phyloP scores from a whole-genome alignment of 2,113 vertebrate genomes.

The Actinemys pallida region DNA sequence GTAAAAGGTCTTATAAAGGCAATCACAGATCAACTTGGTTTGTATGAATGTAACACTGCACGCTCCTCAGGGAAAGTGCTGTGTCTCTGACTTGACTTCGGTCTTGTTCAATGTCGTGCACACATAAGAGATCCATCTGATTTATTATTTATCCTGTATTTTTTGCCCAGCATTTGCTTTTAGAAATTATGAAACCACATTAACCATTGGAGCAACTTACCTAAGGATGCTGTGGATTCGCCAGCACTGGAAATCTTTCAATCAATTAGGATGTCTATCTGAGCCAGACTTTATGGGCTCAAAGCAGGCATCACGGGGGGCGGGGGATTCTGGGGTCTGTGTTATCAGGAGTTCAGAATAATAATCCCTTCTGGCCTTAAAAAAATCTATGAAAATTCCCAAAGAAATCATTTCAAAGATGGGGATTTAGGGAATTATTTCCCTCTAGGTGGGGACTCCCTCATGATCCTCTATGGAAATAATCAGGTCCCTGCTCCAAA shows the following conservation, averaged over 20 bases:
- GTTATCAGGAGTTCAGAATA: background rate
- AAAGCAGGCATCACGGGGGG: background rate
- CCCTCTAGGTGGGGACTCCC: background rate
- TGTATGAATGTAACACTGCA: background rate
- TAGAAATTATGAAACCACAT: constrained; percentile 49
- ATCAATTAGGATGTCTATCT: background rate
- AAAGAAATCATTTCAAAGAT: background rate
- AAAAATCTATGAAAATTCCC: background rate
- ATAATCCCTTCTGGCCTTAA: background rate
- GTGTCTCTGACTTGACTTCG: background rate
- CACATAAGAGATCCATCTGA: fast-evolving
- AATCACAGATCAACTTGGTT: background rate
- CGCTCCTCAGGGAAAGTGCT: background rate
- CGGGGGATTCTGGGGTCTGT: background rate
- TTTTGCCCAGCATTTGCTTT: constrained; percentile 37
- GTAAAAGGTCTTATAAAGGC: background rate
- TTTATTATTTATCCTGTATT: background rate
- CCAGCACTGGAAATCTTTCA: constrained; percentile 23
- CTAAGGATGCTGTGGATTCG: background rate
- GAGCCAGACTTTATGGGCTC: background rate
- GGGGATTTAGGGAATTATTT: background rate
- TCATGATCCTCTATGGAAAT: fast-evolving
- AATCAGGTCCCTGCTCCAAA: background rate
- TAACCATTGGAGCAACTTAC: constrained; percentile 38
- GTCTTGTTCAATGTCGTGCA: fast-evolving